Evolutionary conservation across 2,888 invertebrate species (phyloP), one percentile per base, ranked within the genome.

Genomic region (Cryptocephalus primarius): DNA sequence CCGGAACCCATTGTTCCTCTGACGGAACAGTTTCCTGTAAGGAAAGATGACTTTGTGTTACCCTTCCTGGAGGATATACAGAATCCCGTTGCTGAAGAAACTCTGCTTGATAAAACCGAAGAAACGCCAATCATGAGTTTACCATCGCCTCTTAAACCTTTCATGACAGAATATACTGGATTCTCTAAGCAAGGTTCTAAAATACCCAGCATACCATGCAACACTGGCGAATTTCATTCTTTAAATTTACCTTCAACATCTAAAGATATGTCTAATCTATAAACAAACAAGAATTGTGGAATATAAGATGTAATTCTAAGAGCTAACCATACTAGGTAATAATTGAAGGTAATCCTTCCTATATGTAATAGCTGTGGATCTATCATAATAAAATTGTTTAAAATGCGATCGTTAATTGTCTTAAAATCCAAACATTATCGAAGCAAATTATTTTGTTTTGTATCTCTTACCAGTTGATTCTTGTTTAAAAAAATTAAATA

Each of bases 171-270:
- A 59, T 80, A 80, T 64, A 73, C 75, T 14, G 80, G 80, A 1
- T 79, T 80, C 61, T 78, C 80, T 1, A 70, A 72, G 47, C 75
- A 75, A 59, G 78, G 76, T 8, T 77, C 75, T 47, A 75, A 76
- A 57, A 81, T 82, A 61, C 80, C 80, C 11, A 78, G 76, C 48
- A 81, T 82, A 61, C 78, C 80, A 3, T 82, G 81, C 60, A 78
- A 74, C 52, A 80, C 80, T 0, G 81, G 80, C 12, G 78, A 80
- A 60, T 52, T 56, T 39, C 52, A 54, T 40, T 51, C 53, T 1
- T 43, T 51, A 31, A 48, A 48, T 40, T 40, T 43, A 13, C 12
- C 43, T 10, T 44, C 40, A 13, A 48, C 44, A 11, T 48, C 48
- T n/a, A 48, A 44, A 42, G 48, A 48, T 32, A n/a, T n/a, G 11